phyloP scores from a whole-genome alignment of 37 sponge, comb jelly and placozoan species.

The Crambe crambe region DNA sequence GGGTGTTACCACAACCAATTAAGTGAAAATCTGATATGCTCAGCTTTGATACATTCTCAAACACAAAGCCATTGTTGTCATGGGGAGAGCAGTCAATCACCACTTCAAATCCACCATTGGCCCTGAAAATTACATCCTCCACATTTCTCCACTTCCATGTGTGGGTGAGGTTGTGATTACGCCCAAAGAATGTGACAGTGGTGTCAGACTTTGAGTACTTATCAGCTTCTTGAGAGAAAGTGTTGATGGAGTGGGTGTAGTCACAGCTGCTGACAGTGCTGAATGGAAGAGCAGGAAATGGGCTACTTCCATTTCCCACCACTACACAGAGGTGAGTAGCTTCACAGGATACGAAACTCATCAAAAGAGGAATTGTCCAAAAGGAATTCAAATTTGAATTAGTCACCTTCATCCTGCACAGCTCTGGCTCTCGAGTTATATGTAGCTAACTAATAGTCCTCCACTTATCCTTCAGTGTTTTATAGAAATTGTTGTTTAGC shows the following conservation, averaged over 20 bases:
- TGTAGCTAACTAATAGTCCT: no score
- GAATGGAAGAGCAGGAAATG: no score
- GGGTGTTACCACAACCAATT: not conserved
- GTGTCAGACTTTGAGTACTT: not conserved
- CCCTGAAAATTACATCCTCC: not conserved
- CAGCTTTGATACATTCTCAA: not conserved
- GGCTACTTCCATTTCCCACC: not conserved
- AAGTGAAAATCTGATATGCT: not conserved
- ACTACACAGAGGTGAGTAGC: not conserved
- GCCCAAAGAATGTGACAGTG: not conserved
- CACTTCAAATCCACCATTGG: not conserved
- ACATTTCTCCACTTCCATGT: not conserved
- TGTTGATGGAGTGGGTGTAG: not conserved
- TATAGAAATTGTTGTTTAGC: no score
- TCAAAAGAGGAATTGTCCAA: no score
- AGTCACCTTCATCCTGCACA: no score
- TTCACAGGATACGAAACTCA: no score
- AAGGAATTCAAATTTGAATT: no score
- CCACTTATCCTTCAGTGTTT: no score
- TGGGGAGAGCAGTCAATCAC: not conserved
- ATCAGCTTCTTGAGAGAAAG: not conserved
- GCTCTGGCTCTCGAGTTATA: no score
- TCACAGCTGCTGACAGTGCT: not conserved
- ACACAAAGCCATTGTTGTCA: not conserved
- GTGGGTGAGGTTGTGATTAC: not conserved